Evolutionary conservation across 2,888 invertebrate genomes (phyloP).

Genomic region (Leptogaster cylindrica): DNA sequence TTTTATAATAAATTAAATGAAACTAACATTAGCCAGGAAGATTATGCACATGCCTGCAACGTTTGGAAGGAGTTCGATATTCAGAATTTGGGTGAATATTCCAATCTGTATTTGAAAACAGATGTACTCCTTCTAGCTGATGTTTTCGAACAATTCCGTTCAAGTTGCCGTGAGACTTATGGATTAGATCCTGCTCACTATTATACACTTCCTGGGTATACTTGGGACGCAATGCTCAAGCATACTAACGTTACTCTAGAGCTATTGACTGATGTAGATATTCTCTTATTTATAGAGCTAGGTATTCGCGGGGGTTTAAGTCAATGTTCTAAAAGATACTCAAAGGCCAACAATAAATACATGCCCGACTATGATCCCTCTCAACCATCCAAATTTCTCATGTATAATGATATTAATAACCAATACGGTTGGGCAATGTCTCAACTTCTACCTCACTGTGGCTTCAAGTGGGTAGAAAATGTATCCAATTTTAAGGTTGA

Average conservation of each 20-base stretch:
- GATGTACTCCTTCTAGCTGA: background rate
- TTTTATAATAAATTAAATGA: conserved; percentile 1
- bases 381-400: background rate
- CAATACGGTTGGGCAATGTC: conserved; percentile 5
- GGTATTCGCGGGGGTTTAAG: background rate
- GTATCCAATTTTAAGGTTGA: too few species aligned
- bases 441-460: conserved; percentile 7
- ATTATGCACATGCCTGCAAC: conserved; percentile 16
- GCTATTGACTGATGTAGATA: background rate
- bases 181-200: background rate
- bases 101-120: background rate
- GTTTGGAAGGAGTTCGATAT: too few species aligned
- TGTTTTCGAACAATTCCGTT: background rate
- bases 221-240: conserved; percentile 1
- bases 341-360: conserved; percentile 20
- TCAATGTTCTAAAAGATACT: background rate
- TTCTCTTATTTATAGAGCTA: background rate
- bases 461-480: background rate
- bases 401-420: background rate
- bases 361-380: background rate
- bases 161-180: background rate
- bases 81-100: too few species aligned
- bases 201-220: background rate
- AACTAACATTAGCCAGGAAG: background rate
- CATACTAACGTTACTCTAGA: background rate